Base-by-base conservation (phyloP, 2,888 invertebrate genomes). In the Nemapogon koenigi region DNA sequence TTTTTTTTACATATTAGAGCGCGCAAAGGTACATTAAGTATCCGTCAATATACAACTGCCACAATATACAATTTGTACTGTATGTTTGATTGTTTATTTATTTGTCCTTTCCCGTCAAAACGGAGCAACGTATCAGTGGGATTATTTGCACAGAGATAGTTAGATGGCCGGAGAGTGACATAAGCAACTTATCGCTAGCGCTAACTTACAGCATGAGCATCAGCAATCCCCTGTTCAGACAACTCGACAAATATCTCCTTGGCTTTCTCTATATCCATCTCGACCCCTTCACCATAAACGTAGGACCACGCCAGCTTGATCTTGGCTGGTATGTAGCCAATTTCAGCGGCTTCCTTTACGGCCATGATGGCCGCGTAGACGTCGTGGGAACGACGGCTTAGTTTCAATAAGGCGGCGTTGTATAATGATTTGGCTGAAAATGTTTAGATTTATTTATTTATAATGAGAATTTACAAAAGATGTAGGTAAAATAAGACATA, bases 231-330 rank as follows among this genome's bases (percentile, higher is more conserved):
- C 22, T 82, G 73, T 6, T 84, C 83, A 1, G 88, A 87, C 25
- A 97, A 72, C 49, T 84, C 84, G 42, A 87, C 83, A 55, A 97
- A 96, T 46, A 89, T 87, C 29, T 81, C 70, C 50, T 83, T 84
- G 0, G 96, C 94, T 39, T 83, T 84, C 6, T 86, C 78, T 41
- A 94, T 76, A 61, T 96, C 88, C 50, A 93, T 86, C 27, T 85
- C 82, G 10, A 91, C 73, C 42, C 84, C 90, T 55, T 83, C 90
- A 0, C 97, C 97, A 51, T 94, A 87, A 4, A 98, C 65, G 50
- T 90, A 83, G 0, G 90, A 91, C 91, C 96, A 95, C 1, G 95
- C 96, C 3, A 97, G 66, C 58, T 90, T 83, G 42, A 94, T 90
- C 59, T 87, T 84, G 0, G 97, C 93, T 33, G 89, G 87, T 1